Evolutionary conservation across 2,888 invertebrate species (phyloP).

Genomic region (Drosophila falleni): DNA sequence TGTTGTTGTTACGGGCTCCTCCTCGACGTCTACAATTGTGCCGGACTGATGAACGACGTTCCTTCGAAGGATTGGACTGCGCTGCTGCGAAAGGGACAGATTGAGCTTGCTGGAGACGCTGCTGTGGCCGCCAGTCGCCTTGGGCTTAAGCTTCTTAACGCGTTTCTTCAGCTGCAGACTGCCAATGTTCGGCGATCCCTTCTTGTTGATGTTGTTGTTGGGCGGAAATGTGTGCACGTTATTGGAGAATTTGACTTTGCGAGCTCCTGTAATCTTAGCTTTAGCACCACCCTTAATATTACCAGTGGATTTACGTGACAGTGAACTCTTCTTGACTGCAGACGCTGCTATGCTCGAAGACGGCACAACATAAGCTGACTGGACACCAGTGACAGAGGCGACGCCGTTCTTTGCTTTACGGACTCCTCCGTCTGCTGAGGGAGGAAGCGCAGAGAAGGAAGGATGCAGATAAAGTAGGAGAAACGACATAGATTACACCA

Average conservation of each 20-base stretch:
- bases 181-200: slow-evolving; percentile 43
- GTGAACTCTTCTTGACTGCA: slow-evolving; percentile 41
- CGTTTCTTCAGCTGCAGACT: slow-evolving; percentile 51
- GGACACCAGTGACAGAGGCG: slow-evolving; percentile 27
- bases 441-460: slow-evolving; percentile 19
- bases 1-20: background rate
- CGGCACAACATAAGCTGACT: slow-evolving; percentile 13
- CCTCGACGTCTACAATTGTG: slow-evolving; percentile 14
- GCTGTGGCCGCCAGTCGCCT: slow-evolving; percentile 5
- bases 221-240: slow-evolving; percentile 58
- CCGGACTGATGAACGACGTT: slow-evolving; percentile 24
- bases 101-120: slow-evolving; percentile 22
- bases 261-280: slow-evolving; percentile 10
- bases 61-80: background rate
- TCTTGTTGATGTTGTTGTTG: slow-evolving; percentile 18
- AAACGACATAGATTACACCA: slow-evolving; percentile 41
- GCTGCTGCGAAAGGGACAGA: slow-evolving; percentile 22
- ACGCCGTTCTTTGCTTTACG: slow-evolving; percentile 11
- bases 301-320: slow-evolving; percentile 29
- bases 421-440: slow-evolving; percentile 26
- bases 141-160: slow-evolving; percentile 48
- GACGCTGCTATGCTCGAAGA: slow-evolving; percentile 23
- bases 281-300: slow-evolving; percentile 5
- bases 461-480: slow-evolving; percentile 19
- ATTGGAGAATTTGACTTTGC: slow-evolving; percentile 65